Conservation (phyloP, 2,888 invertebrate species). For the Eumacrocentrus americanus region DNA sequence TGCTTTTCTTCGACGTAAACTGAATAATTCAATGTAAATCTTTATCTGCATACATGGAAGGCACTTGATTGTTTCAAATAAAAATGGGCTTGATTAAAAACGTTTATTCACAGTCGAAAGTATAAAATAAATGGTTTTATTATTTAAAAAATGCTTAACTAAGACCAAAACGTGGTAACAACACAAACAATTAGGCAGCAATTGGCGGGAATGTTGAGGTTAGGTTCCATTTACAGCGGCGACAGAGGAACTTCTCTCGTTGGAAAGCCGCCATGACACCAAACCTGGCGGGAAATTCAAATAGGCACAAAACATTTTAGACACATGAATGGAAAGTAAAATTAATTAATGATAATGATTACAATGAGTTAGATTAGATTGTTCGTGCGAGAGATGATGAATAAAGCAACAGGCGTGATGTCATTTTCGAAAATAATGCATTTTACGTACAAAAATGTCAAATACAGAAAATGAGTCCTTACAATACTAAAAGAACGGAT, state of each 20-base stretch:
- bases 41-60: too few species aligned
- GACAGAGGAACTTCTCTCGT: background rate
- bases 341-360: background rate
- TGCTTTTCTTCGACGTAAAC: too few species aligned
- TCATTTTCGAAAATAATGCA: conserved; percentile 21
- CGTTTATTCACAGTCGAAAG: background rate
- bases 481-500: conserved; percentile 3
- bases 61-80: too few species aligned
- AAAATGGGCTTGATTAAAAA: background rate
- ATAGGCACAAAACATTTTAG: background rate
- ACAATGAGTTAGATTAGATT: too few species aligned
- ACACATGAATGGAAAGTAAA: background rate
- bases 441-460: conserved; percentile 23
- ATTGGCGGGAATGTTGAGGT: background rate
- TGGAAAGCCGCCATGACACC: background rate
- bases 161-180: background rate
- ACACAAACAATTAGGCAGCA: background rate
- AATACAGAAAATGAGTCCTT: conserved; percentile 12
- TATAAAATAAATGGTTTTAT: background rate
- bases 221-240: too few species aligned
- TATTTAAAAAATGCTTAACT: background rate
- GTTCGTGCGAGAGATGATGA: background rate
- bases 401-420: background rate
- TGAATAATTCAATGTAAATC: too few species aligned
- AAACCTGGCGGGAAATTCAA: background rate